Conservation (phyloP, 2,888 invertebrate species). For the Sturmia bella region DNA sequence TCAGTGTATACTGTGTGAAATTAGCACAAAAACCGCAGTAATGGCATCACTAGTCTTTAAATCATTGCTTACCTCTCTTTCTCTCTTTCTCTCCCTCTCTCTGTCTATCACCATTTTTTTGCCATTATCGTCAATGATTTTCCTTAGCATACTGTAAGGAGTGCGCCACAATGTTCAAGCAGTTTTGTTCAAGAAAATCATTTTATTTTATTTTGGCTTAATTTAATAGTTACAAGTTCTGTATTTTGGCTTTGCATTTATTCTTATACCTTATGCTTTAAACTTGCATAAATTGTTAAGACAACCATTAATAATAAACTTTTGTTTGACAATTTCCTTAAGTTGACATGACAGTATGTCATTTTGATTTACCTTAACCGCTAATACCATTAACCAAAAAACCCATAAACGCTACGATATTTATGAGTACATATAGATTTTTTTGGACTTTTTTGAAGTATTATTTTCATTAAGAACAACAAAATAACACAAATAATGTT, state of each 20-base stretch:
- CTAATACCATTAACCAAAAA: slow-evolving; percentile 59
- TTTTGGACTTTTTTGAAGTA: slow-evolving; percentile 9
- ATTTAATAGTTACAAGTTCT: slow-evolving; percentile 4
- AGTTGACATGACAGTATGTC: slow-evolving; percentile 67
- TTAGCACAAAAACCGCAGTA: too few species aligned
- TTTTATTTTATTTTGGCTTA: background rate
- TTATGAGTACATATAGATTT: background rate
- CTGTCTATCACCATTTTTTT: too few species aligned
- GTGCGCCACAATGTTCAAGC: background rate
- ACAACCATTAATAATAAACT: slow-evolving; percentile 55
- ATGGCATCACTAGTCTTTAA: background rate
- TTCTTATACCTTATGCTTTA: slow-evolving; percentile 1
- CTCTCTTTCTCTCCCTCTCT: background rate
- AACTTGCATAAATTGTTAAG: slow-evolving; percentile 47
- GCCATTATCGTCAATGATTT: too few species aligned
- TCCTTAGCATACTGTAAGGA: background rate
- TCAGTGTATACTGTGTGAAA: too few species aligned
- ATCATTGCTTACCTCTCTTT: background rate
- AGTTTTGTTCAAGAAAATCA: background rate
- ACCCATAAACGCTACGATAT: slow-evolving; percentile 52
- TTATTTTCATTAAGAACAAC: slow-evolving; percentile 36
- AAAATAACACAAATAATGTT: slow-evolving; percentile 52
- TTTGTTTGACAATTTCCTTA: slow-evolving; percentile 70
- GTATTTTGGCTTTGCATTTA: background rate
- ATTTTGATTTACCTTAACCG: slow-evolving; percentile 69